A percentile compares a stretch with the other conserved stretches of the same genome.
Evolutionary conservation across 2,113 vertebrate species (phyloP).

Genomic region (Chloropsis hardwickii): DNA sequence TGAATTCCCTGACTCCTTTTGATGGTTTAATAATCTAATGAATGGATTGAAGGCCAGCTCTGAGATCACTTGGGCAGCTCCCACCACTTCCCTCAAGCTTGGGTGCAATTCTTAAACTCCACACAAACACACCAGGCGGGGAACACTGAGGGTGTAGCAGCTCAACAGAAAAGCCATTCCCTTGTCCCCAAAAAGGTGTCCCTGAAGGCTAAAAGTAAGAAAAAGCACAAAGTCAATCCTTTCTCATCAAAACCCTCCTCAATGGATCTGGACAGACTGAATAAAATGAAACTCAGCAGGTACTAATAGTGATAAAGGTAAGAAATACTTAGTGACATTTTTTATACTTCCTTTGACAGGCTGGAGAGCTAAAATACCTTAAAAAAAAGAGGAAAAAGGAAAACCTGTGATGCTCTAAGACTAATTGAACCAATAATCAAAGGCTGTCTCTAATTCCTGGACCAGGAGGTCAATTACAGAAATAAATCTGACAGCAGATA

Average conservation of each 20-base stretch:
- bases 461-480: slow-evolving; percentile 56
- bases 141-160: not conserved
- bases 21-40: not conserved
- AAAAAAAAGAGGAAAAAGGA: not conserved
- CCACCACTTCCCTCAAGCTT: not conserved
- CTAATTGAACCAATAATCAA: slow-evolving; percentile 69
- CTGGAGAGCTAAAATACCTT: not conserved
- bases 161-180: not conserved
- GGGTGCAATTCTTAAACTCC: rapidly evolving
- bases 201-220: not conserved
- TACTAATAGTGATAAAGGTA: not conserved
- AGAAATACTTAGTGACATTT: not conserved
- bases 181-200: not conserved
- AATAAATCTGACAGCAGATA: slow-evolving; percentile 53
- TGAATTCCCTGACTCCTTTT: not conserved
- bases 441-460: slow-evolving; percentile 37
- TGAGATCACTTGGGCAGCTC: not conserved
- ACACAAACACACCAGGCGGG: not conserved
- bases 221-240: not conserved
- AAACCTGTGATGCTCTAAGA: not conserved
- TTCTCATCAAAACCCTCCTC: not conserved
- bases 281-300: not conserved
- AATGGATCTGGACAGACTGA: rapidly evolving
- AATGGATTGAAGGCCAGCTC: not conserved
- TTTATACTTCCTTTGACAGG: not conserved